Evolutionary conservation across 1,140 invertebrate species (phyloP).

Genomic region (Drosophila bocki): DNA sequence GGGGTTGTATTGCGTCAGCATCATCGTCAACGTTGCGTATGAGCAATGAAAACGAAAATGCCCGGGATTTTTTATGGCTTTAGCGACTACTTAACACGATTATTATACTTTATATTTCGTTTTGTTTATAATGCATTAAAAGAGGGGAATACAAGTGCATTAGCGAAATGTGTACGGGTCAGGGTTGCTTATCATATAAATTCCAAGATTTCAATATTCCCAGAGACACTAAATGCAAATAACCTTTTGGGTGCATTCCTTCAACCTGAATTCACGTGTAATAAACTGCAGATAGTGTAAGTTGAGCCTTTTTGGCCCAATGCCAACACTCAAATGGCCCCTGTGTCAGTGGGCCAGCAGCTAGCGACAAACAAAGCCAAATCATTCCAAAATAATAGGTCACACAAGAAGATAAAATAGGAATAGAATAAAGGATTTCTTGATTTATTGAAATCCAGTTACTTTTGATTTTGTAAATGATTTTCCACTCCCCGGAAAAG

Average conservation of each 20-base stretch:
- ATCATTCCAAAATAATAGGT: constrained; percentile 11
- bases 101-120: constrained; percentile 23
- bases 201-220: not conserved
- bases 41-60: constrained; percentile 41
- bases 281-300: constrained; percentile 6
- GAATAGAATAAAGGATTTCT: not conserved
- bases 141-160: constrained; percentile 7
- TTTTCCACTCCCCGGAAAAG: not conserved
- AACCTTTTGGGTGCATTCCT: constrained; percentile 5
- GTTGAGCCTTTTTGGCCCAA: constrained; percentile 32
- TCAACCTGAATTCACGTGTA: constrained; percentile 2
- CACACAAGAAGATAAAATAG: not conserved
- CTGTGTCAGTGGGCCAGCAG: constrained; percentile 46
- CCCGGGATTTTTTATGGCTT: constrained; percentile 41
- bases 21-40: constrained; percentile 21
- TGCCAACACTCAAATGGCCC: constrained; percentile 47
- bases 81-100: constrained; percentile 58
- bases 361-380: constrained; percentile 9
- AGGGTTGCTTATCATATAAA: constrained; percentile 14
- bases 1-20: constrained; percentile 55
- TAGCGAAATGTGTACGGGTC: constrained; percentile 11
- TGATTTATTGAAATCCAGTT: constrained; percentile 1
- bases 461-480: constrained; percentile 1
- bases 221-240: constrained; percentile 18
- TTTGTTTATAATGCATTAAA: constrained; percentile 29